These are phyloP conservation scores for Drosophila rufa DNA, from an alignment of 1,140 invertebrate genomes.

Conservation along the genomic window DNA sequence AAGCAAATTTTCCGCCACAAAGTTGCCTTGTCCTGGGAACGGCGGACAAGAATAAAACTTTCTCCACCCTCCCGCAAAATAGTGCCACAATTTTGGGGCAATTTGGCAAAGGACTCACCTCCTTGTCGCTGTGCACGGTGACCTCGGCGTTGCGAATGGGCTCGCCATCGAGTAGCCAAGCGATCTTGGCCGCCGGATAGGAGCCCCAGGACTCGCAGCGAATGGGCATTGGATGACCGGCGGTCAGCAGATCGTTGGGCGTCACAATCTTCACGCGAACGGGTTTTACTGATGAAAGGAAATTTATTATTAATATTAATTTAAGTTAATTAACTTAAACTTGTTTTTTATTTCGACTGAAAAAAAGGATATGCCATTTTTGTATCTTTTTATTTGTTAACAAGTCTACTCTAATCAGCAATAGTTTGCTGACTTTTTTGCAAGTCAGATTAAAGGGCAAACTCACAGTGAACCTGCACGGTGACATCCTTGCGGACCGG, in stretches of 20 bases:
- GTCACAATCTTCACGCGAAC: constrained; percentile 89
- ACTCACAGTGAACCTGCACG: constrained; percentile 89
- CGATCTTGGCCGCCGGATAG: constrained; percentile 90
- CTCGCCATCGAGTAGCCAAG: constrained; percentile 89
- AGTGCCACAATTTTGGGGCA: constrained; percentile 42
- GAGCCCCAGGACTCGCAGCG: constrained; percentile 91
- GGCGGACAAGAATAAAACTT: constrained; percentile 37
- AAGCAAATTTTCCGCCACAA: constrained; percentile 61
- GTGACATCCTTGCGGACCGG: constrained; percentile 88
- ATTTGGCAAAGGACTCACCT: constrained; percentile 67
- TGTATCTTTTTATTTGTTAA: not conserved
- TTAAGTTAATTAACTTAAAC: not conserved
- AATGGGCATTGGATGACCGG: constrained; percentile 87
- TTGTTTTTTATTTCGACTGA: too few species aligned
- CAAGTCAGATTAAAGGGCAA: not conserved
- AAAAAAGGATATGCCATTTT: too few species aligned
- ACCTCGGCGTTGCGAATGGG: constrained; percentile 86
- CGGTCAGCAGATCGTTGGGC: constrained; percentile 87
- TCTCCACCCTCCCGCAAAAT: constrained; percentile 27
- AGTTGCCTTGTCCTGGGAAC: constrained; percentile 54
- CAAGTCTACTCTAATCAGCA: not conserved
- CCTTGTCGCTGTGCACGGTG: constrained; percentile 81
- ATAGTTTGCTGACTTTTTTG: constrained; percentile 7
- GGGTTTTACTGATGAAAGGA: constrained; percentile 88
- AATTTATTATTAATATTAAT: not conserved